Evolutionary conservation across 2,888 invertebrate genomes (phyloP), one percentile per base, ranked within the genome.

Genomic region (Dioctria rufipes): DNA sequence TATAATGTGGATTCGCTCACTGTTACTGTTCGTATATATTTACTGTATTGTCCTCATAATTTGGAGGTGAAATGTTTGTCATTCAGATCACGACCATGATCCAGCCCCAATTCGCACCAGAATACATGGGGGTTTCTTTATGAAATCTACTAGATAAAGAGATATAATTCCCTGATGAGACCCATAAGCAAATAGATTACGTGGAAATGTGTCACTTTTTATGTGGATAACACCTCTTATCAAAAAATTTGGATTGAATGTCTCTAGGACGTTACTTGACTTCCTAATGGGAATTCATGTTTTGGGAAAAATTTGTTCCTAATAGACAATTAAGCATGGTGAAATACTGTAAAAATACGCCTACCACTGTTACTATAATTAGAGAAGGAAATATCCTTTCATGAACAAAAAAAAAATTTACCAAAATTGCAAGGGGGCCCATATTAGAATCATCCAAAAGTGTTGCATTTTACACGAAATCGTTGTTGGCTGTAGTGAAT

Each of bases 121-220:
- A 78, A 54, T 66, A 37, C 80, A 81, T 66, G 77, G 83, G 83
- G 83, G 83, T 83, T 82, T 82, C 83, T 80, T 82, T 82, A 83
- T 83, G 83, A 83, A 83, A 83, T 83, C 83, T 82, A 82, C 78
- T 83, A 83, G 83, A 83, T 83, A 83, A 83, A 83, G 83, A 83
- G 82, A 83, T 83, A 83, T 83, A 83, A 82, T 82, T 83, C 83
- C 81, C 83, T 81, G 82, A 82, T 80, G 82, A 82, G 82, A 81
- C 60, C 82, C 83, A 83, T 83, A 83, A 83, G 82, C 83, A 84
- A 84, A 84, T 84, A 84, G 84, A 84, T 84, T 84, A 84, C 83
- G 84, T 83, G 84, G 83, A 84, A 84, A 84, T 84, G 82, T 84
- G 84, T 84, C 83, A 84, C 83, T 84, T 83, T 83, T 60, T 61